phyloP scores from a whole-genome alignment of 2,113 vertebrate species.

The Nothoprocta pentlandii region DNA sequence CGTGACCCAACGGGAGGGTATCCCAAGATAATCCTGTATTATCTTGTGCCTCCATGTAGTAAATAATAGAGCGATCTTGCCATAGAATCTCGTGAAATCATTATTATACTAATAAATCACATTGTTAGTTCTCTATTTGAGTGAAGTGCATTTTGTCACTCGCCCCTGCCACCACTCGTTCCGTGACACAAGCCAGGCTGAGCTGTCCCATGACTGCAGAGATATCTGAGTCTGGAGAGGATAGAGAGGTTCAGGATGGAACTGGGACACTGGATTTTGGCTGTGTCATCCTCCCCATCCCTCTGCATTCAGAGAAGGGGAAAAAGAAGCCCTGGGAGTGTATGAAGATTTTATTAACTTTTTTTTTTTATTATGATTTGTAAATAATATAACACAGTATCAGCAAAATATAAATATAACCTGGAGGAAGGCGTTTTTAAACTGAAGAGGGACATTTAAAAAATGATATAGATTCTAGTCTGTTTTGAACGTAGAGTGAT shows the following conservation, averaged over 20 bases:
- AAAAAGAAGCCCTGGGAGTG: neutral
- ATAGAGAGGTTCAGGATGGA: neutral
- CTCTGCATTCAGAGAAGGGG: rapidly evolving
- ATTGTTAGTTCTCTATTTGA: too few species aligned
- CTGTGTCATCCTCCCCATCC: neutral
- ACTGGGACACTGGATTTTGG: neutral
- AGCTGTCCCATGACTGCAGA: neutral
- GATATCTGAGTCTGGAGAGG: neutral
- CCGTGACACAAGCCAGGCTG: neutral
- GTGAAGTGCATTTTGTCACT: too few species aligned
- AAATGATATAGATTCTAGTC: neutral
- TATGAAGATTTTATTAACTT: neutral
- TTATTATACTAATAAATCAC: too few species aligned
- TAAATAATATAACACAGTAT: neutral
- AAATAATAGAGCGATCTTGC: too few species aligned
- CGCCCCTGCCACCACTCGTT: too few species aligned
- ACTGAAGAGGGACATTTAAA: neutral
- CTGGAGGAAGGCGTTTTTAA: neutral
- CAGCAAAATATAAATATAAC: neutral
- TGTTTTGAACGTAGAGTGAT: neutral
- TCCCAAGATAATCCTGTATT: too few species aligned
- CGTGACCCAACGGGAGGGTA: too few species aligned
- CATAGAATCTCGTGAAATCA: too few species aligned
- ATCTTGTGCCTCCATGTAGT: too few species aligned
- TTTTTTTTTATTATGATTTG: neutral